phyloP scores from a whole-genome alignment of 2,113 vertebrate genomes.

The Chloroceryle aenea region DNA sequence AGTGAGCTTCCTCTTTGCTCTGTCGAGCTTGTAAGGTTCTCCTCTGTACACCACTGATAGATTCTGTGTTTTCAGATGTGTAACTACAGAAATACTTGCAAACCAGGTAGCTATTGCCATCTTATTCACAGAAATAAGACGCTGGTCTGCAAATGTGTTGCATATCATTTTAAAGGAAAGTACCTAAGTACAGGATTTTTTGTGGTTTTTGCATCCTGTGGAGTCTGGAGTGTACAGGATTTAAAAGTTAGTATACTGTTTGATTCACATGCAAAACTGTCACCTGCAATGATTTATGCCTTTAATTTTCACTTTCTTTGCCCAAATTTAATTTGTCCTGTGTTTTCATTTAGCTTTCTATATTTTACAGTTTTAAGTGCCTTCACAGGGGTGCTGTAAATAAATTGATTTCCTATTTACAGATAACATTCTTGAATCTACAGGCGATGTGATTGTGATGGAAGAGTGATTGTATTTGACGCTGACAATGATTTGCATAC shows the following conservation, averaged over 20 bases:
- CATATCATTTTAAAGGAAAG: background rate
- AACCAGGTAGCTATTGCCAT: background rate
- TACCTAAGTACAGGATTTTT: background rate
- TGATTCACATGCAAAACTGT: background rate
- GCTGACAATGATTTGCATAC: background rate
- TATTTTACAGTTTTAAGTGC: background rate
- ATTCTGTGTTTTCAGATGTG: background rate
- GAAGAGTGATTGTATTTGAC: background rate
- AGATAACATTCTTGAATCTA: background rate
- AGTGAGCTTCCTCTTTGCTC: background rate
- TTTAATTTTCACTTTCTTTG: background rate
- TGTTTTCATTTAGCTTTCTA: background rate
- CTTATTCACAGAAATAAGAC: background rate
- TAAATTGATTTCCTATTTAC: background rate
- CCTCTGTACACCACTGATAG: background rate
- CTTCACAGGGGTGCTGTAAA: background rate
- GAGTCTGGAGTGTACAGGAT: background rate
- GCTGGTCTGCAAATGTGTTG: background rate
- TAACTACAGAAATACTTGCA: background rate
- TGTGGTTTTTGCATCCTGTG: background rate
- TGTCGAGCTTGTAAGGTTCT: background rate
- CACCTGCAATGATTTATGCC: background rate
- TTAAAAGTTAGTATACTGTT: background rate
- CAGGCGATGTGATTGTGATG: background rate
- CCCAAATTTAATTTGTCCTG: background rate